phyloP scores from a whole-genome alignment of 2,797 vertebrate genomes.

The Chelon labrosus region DNA sequence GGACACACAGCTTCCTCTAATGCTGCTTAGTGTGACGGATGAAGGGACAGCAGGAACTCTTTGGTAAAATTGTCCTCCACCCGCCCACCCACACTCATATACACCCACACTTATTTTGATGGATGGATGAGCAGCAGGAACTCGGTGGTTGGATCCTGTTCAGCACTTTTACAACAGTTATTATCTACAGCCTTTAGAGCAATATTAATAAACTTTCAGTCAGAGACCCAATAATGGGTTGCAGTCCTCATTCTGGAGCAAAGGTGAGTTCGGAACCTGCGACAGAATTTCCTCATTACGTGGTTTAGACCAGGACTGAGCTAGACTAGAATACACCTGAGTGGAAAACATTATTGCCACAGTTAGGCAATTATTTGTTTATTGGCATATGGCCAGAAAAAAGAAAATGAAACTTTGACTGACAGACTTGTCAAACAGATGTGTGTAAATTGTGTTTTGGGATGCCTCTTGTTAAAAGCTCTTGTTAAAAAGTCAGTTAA shows the following conservation, averaged over 20 bases:
- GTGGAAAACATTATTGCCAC: constrained; percentile 4
- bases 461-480: not conserved
- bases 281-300: constrained; percentile 19
- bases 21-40: constrained; percentile 80
- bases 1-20: constrained; percentile 79
- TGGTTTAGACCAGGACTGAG: constrained; percentile 18
- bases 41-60: constrained; percentile 73
- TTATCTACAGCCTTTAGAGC: constrained; percentile 47
- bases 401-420: not conserved
- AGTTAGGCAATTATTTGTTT: constrained; percentile 21
- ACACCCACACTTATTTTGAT: constrained; percentile 70
- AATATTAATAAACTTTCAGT: constrained; percentile 47
- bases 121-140: constrained; percentile 69
- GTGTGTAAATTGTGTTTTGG: not conserved
- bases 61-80: constrained; percentile 57
- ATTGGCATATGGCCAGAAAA: not conserved
- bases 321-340: constrained; percentile 15
- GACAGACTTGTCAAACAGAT: not conserved
- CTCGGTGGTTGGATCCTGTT: constrained; percentile 53
- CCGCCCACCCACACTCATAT: constrained; percentile 47
- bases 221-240: constrained; percentile 30
- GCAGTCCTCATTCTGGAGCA: constrained; percentile 15
- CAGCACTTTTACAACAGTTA: constrained; percentile 55
- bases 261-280: constrained; percentile 19
- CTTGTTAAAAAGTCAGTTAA: not conserved